Evolutionary conservation across 1,140 invertebrate species (phyloP), one percentile per base, ranked within the genome.

Genomic region (Drosophila pandora): DNA sequence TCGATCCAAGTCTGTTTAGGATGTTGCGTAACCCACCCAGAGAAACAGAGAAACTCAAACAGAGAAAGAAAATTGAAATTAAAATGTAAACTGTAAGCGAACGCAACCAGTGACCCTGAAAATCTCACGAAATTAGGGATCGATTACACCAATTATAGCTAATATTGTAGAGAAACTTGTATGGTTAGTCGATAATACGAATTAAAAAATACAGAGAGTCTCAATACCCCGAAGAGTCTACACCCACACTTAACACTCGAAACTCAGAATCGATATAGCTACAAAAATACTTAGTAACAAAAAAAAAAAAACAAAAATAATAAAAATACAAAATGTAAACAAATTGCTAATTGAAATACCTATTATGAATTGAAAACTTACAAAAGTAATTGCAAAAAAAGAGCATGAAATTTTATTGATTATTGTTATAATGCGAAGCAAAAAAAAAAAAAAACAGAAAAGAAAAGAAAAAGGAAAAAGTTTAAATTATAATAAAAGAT

Each of bases 391-490:
- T 87, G 83, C 78, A 79, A 79, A 69, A 64, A 81, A 77, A 30
- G 60, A 76, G 65, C 75, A 87, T 87, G 79, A 88, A 87, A 79
- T 82, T 87, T 76, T 73, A 88, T 79, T 89, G 83, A 89, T 85
- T 89, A 89, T 84, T 89, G 84, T 84, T 89, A 90, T 79, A 90
- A 90, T 89, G 89, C 89, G 79, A 90, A 90, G 89, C 87, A 87
- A 70, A 68, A 47, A 71, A 72, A 28, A 69, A 73, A 22, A 43
- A 59, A 63, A 65, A 17, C 17, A 17, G 17, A 17, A 17, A 17
- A 17, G 17, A 68, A 47, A 71, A 72, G 23, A 69, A 73, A 22
- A 43, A 59, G 60, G 62, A 54, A 53, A 28, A 28, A 28, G 25
- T 54, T 58, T 21, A 37, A 53, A 67, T 32, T 58, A 55, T 74